Conservation (phyloP, 2,797 vertebrate genomes). For the Labroides dimidiatus region DNA sequence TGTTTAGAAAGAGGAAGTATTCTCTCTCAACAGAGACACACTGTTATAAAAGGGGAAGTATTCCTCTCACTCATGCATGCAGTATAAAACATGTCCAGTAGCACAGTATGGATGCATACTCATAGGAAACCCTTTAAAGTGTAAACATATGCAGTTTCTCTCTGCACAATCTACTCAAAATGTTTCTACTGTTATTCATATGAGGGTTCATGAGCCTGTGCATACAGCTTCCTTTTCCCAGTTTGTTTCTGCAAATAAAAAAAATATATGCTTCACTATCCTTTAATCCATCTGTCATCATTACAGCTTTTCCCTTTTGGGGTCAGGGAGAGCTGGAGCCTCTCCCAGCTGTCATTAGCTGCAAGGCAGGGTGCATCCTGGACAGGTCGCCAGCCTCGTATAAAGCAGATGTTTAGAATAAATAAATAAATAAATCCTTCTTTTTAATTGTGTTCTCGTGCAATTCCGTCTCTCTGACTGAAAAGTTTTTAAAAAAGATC, state of each 20-base stretch:
- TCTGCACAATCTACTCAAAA: conserved; percentile 32
- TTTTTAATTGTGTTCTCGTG: not conserved
- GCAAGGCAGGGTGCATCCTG: no score
- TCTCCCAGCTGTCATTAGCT: no score
- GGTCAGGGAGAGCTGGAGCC: no score
- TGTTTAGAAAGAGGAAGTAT: conserved; percentile 34
- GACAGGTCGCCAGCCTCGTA: no score
- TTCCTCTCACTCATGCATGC: conserved; percentile 31
- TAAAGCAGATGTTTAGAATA: not conserved
- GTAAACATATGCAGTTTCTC: conserved; percentile 21
- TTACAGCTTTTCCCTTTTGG: no score
- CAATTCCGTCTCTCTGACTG: no score
- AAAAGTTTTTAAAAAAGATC: not conserved
- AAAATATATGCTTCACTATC: no score
- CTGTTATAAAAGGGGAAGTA: conserved; percentile 44
- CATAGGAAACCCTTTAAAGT: conserved; percentile 16
- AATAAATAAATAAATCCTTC: not conserved
- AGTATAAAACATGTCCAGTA: conserved; percentile 47
- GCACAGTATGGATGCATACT: conserved; percentile 29
- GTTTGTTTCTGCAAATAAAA: conserved; percentile 10
- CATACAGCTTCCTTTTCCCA: conserved; percentile 12
- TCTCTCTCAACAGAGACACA: conserved; percentile 37
- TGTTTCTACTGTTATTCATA: conserved; percentile 15
- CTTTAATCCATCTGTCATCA: no score
- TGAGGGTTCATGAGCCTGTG: not conserved